Conservation (phyloP, 1,140 invertebrate species). For the Lucilia cuprina region DNA sequence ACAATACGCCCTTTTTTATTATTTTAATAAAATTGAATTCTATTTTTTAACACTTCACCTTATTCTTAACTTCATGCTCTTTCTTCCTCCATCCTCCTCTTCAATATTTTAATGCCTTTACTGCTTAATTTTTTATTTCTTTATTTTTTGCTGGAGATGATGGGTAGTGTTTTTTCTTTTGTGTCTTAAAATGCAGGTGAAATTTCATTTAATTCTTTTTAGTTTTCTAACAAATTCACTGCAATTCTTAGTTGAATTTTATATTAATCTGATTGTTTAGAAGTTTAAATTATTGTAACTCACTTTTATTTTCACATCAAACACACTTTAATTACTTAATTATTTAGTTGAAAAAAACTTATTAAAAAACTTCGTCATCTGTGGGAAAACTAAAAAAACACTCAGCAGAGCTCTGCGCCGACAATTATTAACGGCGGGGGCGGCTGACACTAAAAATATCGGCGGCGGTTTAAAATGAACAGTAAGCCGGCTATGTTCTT, state of each 20-base stretch:
- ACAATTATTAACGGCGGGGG: too few species aligned
- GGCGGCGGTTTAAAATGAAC: too few species aligned
- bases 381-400: constrained; percentile 2
- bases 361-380: constrained; percentile 30
- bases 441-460: too few species aligned
- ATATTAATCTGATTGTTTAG: too few species aligned
- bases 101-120: not conserved
- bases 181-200: constrained; percentile 4
- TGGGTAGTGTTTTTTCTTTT: not conserved
- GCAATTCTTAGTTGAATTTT: not conserved
- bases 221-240: not conserved
- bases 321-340: constrained; percentile 25
- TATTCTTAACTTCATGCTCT: not conserved
- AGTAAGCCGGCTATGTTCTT: too few species aligned
- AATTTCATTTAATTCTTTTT: not conserved
- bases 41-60: not conserved
- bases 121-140: not conserved
- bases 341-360: constrained; percentile 26
- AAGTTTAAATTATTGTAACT: not conserved
- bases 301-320: constrained; percentile 23
- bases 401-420: too few species aligned
- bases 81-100: not conserved
- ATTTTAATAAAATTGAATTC: not conserved
- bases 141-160: not conserved
- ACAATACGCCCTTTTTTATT: not conserved